Evolutionary conservation across 2,888 invertebrate species (phyloP).

Genomic region (Salpingus planirostris): DNA sequence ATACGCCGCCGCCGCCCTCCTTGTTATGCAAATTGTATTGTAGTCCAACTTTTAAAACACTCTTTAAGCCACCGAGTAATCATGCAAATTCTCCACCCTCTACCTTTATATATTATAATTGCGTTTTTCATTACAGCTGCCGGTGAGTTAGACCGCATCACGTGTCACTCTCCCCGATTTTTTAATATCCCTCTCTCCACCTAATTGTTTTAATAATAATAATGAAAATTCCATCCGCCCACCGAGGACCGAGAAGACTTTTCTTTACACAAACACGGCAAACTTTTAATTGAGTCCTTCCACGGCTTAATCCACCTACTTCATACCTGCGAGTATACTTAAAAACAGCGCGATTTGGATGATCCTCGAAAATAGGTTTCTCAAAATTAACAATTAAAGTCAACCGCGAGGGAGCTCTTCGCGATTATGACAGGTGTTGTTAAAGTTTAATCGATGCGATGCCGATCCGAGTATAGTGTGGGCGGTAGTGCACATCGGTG

Average conservation of each 20-base stretch:
- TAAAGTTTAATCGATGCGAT: conserved; percentile 13
- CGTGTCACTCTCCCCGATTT: conserved; percentile 6
- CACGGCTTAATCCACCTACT: too few relatives aligned
- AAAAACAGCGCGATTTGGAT: too few relatives aligned
- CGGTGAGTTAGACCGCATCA: conserved; percentile 14
- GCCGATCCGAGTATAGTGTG: too few relatives aligned
- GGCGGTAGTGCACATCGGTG: too few relatives aligned
- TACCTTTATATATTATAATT: conserved; percentile 33
- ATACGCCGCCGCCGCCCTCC: conserved; percentile 28
- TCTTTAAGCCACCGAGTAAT: conserved; percentile 34
- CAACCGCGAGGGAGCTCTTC: too few relatives aligned
- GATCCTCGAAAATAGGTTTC: too few relatives aligned
- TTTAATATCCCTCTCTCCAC: conserved; percentile 11
- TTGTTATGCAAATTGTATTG: conserved; percentile 41
- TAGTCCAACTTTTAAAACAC: conserved; percentile 41
- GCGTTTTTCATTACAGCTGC: conserved; percentile 28
- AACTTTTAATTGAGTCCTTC: conserved; percentile 6
- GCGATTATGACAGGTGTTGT: conserved; percentile 11
- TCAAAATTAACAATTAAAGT: too few relatives aligned
- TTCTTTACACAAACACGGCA: too few relatives aligned
- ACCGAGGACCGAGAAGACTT: neutral
- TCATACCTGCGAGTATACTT: too few relatives aligned
- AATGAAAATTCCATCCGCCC: too few relatives aligned
- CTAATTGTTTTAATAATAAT: conserved; percentile 15
- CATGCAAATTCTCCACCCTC: conserved; percentile 30